Conservation (phyloP, 1,140 invertebrate species). For the Drosophila ficusphila region DNA sequence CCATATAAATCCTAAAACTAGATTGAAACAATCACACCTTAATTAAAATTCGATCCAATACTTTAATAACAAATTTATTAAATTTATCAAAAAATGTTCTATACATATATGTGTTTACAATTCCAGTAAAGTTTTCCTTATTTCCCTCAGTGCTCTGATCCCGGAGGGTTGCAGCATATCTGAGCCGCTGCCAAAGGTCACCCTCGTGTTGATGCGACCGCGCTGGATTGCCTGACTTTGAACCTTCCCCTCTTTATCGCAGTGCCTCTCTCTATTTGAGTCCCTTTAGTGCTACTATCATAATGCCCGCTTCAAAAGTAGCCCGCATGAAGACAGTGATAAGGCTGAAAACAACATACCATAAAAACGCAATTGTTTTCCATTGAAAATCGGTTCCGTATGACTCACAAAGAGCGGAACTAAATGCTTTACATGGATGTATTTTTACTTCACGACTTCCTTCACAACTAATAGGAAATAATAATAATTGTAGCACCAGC, state of each 20-base stretch:
- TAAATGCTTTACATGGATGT: constrained; percentile 12
- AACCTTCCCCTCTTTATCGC: constrained; percentile 8
- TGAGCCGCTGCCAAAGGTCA: constrained; percentile 38
- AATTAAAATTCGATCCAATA: no score
- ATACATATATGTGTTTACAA: no score
- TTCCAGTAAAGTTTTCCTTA: no score
- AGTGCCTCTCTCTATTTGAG: background rate
- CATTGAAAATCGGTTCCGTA: constrained; percentile 17
- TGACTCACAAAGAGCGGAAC: constrained; percentile 65
- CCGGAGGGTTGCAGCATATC: constrained; percentile 29
- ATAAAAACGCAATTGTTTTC: constrained; percentile 62
- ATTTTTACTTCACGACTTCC: constrained; percentile 5
- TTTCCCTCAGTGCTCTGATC: constrained; percentile 23
- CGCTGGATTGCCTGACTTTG: constrained; percentile 15
- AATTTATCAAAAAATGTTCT: no score
- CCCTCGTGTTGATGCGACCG: constrained; percentile 27
- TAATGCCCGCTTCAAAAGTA: constrained; percentile 55
- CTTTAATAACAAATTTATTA: no score
- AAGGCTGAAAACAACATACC: constrained; percentile 31
- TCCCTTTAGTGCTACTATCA: constrained; percentile 40
- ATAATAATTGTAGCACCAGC: background rate
- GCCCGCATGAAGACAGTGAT: constrained; percentile 57
- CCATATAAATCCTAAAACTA: no score
- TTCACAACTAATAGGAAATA: background rate
- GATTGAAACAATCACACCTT: no score